Evolutionary conservation across 2,113 vertebrate species (phyloP), one percentile per base, ranked within the genome.

Genomic region (Mormyrus iriodes): DNA sequence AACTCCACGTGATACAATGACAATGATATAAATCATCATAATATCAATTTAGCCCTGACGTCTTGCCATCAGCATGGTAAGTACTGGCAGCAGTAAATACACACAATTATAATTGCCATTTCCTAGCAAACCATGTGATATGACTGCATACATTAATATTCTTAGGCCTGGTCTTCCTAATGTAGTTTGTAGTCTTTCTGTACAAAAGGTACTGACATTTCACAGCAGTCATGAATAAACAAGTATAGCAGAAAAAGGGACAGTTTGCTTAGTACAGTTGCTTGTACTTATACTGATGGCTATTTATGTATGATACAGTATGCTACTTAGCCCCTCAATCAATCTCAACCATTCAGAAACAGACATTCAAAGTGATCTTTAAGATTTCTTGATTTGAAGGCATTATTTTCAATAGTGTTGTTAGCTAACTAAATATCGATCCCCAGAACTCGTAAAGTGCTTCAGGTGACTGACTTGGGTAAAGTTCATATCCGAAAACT

Each of bases 71-170:
- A 88, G 53, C 49, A 90, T 48, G 65, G 89, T 88, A 44, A 90
- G 86, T 52, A 53, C 89, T 61, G 89, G 89, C 89, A 84, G 89
- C 86, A 79, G 89, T 88, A 83, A 88, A 90, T 88, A 90, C 86
- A 88, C 89, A 88, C 86, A 90, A 90, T 90, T 90, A 90, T 90
- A 90, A 90, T 84, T 52, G 76, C 42, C 85, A 90, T 88, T 83
- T 90, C 86, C 89, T 82, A 88, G 85, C n/a, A 90, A 61, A 83
- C 69, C 65, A 84, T 84, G 86, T 86, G 73, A 79, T 79, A 87
- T 46, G 24, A 90, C 89, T 17, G 44, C 52, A 31, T 79, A 48
- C 85, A 87, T 87, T 90, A 90, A 90, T 82, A 82, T 76, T 86
- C 85, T 85, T 39, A 15, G 58, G 61, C 58, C 86, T 90, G 85